Percentiles rank a stretch among this genome's conserved stretches.
Evolutionary conservation across 1,140 invertebrate species (phyloP).

Genomic region (Caenorhabditis brenneri): DNA sequence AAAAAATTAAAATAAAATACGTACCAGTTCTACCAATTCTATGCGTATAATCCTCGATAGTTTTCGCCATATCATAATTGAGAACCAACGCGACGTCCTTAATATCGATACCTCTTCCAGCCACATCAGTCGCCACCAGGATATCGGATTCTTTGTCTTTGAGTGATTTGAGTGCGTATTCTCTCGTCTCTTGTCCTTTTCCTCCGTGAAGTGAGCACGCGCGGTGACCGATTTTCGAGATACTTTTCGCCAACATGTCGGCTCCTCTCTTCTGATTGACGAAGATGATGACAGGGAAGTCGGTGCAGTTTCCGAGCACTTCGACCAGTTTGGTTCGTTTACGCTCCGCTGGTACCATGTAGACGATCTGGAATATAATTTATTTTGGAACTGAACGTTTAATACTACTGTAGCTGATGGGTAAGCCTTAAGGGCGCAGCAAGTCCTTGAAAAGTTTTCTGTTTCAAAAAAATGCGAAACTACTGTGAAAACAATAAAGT

Average conservation of each 20-base stretch:
- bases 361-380: slow-evolving; percentile 78
- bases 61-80: slow-evolving; percentile 99
- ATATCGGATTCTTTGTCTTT: slow-evolving; percentile 89
- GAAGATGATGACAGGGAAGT: slow-evolving; percentile 96
- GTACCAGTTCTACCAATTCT: slow-evolving; percentile 89
- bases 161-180: slow-evolving; percentile 92
- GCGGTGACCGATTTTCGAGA: slow-evolving; percentile 95
- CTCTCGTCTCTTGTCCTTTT: slow-evolving; percentile 99
- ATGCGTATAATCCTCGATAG: slow-evolving; percentile 96
- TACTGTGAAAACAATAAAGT: too few species aligned
- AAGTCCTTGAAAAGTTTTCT: too few species aligned
- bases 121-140: slow-evolving; percentile 98
- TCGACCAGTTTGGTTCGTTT: slow-evolving; percentile 79
- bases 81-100: slow-evolving; percentile 87
- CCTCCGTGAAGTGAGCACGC: slow-evolving; percentile 96
- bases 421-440: too few species aligned
- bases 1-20: too few species aligned
- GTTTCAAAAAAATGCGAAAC: too few species aligned
- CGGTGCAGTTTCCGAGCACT: slow-evolving; percentile 75
- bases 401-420: too few species aligned
- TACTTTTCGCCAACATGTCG: slow-evolving; percentile 91
- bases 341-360: slow-evolving; percentile 90
- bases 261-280: slow-evolving; percentile 99
- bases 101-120: slow-evolving; percentile 94
- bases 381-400: background rate